Conservation (phyloP, 2,888 invertebrate species). For the Nymphalis urticae region DNA sequence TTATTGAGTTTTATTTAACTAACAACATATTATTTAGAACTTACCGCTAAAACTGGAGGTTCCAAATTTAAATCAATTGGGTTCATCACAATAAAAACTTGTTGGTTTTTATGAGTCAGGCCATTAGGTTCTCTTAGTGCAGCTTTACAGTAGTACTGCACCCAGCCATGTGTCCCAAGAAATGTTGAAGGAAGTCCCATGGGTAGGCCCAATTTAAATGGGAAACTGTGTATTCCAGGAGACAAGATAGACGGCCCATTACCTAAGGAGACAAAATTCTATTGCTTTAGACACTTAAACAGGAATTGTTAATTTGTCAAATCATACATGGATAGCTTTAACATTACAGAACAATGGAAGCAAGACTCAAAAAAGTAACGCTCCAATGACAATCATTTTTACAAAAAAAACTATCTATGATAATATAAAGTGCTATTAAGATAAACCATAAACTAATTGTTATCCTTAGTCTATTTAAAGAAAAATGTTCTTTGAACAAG, state of each 20-base stretch:
- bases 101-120: slow-evolving; percentile 95
- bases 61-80: slow-evolving; percentile 96
- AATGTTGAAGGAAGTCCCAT: slow-evolving; percentile 95
- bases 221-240: slow-evolving; percentile 96
- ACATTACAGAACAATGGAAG: too few species aligned
- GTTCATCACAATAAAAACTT: slow-evolving; percentile 98
- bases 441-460: too few species aligned
- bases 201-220: slow-evolving; percentile 94
- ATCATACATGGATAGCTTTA: too few species aligned
- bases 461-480: too few species aligned
- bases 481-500: too few species aligned
- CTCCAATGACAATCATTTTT: too few species aligned
- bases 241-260: slow-evolving; percentile 92
- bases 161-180: slow-evolving; percentile 96
- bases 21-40: slow-evolving; percentile 50
- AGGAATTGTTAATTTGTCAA: too few species aligned
- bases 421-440: too few species aligned
- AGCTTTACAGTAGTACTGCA: slow-evolving; percentile 96
- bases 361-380: too few species aligned
- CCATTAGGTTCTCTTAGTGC: slow-evolving; percentile 93
- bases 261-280: slow-evolving; percentile 72
- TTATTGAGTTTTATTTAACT: too few species aligned
- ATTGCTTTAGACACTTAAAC: background rate
- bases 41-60: slow-evolving; percentile 92
- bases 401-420: too few species aligned